phyloP scores from a whole-genome alignment of 1,140 invertebrate genomes.

The Polypedilum pembai region DNA sequence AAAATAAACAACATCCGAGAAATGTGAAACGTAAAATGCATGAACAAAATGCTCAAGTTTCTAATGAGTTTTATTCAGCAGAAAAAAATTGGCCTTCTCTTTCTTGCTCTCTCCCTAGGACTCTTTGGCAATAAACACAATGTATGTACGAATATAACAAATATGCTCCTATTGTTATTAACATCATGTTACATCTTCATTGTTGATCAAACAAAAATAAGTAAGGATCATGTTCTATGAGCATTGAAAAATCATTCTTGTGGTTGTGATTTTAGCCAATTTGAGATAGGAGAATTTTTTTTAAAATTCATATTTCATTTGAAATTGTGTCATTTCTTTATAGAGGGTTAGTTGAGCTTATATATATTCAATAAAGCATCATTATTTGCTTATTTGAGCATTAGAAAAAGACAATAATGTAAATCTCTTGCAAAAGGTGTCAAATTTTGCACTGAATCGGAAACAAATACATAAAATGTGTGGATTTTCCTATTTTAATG shows the following conservation, averaged over 20 bases:
- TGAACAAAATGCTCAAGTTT: neutral
- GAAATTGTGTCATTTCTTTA: too few species aligned
- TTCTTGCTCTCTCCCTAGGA: neutral
- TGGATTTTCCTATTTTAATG: neutral
- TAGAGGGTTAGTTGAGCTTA: too few species aligned
- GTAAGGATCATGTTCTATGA: neutral
- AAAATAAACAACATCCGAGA: conserved; percentile 1
- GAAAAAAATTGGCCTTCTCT: conserved; percentile 22
- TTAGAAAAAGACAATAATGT: neutral
- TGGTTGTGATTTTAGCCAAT: neutral
- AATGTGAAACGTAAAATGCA: neutral
- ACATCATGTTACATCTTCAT: conserved; percentile 28
- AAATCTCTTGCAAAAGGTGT: neutral
- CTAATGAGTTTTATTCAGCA: conserved; percentile 26
- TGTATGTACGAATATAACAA: neutral
- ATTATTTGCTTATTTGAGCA: too few species aligned
- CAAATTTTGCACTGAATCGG: neutral
- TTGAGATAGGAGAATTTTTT: too few species aligned
- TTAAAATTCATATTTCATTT: too few species aligned
- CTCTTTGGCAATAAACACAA: neutral
- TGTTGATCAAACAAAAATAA: conserved; percentile 2
- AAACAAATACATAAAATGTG: neutral
- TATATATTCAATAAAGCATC: too few species aligned
- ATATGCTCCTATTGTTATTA: neutral
- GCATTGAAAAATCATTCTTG: neutral